Evolutionary conservation across 92 coral and sea anemone genomes (phyloP).

Genomic region (Bergia puertoricense): DNA sequence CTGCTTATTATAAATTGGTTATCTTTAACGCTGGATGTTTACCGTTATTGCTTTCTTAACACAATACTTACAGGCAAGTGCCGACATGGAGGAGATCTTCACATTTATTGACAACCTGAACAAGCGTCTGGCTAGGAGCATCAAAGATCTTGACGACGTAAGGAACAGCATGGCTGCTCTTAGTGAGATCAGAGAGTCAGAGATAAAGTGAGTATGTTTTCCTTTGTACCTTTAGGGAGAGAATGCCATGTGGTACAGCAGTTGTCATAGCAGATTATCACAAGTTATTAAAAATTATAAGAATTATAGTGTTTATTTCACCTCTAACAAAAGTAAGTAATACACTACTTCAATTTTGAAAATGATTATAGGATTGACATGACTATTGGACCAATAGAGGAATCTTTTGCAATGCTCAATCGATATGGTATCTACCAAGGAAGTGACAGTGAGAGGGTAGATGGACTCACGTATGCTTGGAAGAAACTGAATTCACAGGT

Average conservation of each 20-base stretch:
- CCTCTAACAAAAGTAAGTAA: neutral
- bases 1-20: no score
- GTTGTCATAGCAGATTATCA: neutral
- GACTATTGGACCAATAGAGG: constrained; percentile 99
- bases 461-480: constrained; percentile 96
- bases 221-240: neutral
- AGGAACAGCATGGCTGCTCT: constrained; percentile 99
- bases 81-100: constrained; percentile 98
- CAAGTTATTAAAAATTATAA: neutral
- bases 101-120: constrained; percentile 90
- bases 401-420: constrained; percentile 97
- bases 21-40: neutral
- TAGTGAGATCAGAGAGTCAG: constrained; percentile 93
- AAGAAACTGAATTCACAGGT: constrained; percentile 93
- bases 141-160: constrained; percentile 98
- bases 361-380: constrained; percentile 83
- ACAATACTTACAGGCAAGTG: constrained; percentile 75
- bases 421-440: constrained; percentile 93
- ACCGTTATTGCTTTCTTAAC: neutral
- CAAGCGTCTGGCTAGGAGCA: constrained; percentile 89
- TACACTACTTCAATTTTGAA: neutral
- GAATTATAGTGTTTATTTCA: neutral
- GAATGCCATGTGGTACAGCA: neutral
- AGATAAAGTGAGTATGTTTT: constrained; percentile 78
- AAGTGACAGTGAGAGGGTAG: constrained; percentile 95